Evolutionary conservation across 2,797 vertebrate species (phyloP), one percentile per base, ranked within the genome.

Genomic region (Pempheris klunzingeri): DNA sequence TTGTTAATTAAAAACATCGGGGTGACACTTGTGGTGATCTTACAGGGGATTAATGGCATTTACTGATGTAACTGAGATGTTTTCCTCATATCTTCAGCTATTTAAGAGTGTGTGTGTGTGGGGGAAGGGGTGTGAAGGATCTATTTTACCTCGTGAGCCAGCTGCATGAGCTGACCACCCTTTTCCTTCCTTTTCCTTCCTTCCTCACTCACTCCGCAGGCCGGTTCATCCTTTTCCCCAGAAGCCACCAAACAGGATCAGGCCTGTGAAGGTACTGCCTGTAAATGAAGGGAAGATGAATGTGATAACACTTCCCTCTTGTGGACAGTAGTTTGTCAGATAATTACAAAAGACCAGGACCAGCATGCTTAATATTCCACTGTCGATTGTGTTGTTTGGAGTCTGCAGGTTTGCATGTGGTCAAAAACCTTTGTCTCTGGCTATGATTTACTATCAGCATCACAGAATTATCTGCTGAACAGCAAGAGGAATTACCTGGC

Each of bases 281-380:
- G 74, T 17, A 76, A 85, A 86, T 69, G 67, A 83, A 81, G 67
- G 74, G 22, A 58, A 77, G 68, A 80, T 88, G 82, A 66, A 83
- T 87, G 92, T 93, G 90, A 91, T 90, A 93, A 95, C 83, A 94
- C 90, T 92, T 91, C 94, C 95, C 94, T 94, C 95, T 95, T 92
- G 93, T 95, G 95, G 94, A 92, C 90, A 74, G 26, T 73, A 60
- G 32, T 34, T 87, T 86, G 75, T 65, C 66, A 72, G 77, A 69
- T 86, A 64, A 78, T 78, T 84, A 61, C n/a, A 73, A 36, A 6
- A 46, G 53, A 24, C 47, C 38, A 15, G 60, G 22, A 46, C 64
- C 43, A 50, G 55, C 55, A 17, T 22, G 65, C 22, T 58, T 61
- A 24, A 50, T 46, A 11, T 17, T 38, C 15, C 55, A 43, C 15